Percentiles rank a stretch among this genome's conserved stretches.
phyloP scores from a whole-genome alignment of 2,113 vertebrate species.

The Lycocorax pyrrhopterus region DNA sequence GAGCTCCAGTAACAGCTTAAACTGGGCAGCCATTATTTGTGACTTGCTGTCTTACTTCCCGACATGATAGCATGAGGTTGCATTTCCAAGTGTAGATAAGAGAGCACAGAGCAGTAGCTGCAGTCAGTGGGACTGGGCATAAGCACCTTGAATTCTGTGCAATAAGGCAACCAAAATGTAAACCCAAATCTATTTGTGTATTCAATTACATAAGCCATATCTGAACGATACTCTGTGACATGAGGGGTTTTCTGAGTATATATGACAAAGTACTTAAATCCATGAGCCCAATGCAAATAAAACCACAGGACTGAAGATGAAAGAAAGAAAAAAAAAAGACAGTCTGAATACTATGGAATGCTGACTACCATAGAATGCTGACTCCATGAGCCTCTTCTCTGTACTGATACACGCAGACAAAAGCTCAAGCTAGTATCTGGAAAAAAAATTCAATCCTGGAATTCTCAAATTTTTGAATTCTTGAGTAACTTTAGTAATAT shows the following conservation, averaged over 20 bases:
- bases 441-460: not conserved
- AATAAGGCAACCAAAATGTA: not conserved
- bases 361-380: not conserved
- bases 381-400: not conserved
- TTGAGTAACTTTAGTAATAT: not conserved
- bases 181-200: not conserved
- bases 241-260: not conserved
- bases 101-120: not conserved
- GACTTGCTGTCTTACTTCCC: not conserved
- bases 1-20: not conserved
- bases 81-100: not conserved
- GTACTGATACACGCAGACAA: not conserved
- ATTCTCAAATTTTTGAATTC: not conserved
- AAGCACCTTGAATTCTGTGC: not conserved
- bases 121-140: not conserved
- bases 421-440: not conserved
- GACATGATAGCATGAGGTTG: not conserved
- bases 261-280: not conserved
- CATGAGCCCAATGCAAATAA: not conserved
- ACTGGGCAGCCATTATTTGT: not conserved
- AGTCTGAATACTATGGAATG: not conserved
- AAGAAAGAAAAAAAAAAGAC: not conserved
- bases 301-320: not conserved
- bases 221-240: not conserved
- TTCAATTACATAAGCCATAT: not conserved